Evolutionary conservation across 2,888 invertebrate species (phyloP), one percentile per base, ranked within the genome.

Genomic region (Lysandra coridon): DNA sequence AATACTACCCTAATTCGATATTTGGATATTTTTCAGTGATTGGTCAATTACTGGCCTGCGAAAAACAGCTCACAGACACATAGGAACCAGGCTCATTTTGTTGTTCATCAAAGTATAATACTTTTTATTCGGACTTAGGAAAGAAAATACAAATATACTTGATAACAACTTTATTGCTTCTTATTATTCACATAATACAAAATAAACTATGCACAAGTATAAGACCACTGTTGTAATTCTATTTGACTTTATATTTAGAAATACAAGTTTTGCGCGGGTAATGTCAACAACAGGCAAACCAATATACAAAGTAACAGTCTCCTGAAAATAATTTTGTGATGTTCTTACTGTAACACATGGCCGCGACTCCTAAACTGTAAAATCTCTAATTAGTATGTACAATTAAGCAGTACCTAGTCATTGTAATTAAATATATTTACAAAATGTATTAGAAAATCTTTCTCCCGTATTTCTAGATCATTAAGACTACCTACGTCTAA

Each of bases 151-250:
- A 44, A 40, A 60, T 62, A 84, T 86, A 85, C 89, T 92, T 88
- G 90, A 93, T 95, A 95, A 95, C 95, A 95, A 95, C 95, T 95
- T 95, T 93, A 94, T 95, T 95, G 95, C 95, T 95, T 90, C 95
- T 95, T 95, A 95, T 93, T 95, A 95, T 95, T 95, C 95, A 95
- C 95, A 95, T 95, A 95, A 95, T 95, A 95, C 95, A 96, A 96
- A 95, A 96, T 95, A 95, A 96, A 95, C 95, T 95, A 95, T 95
- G 95, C 95, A 95, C 95, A 95, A 95, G 88, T 94, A 90, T 90
- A 92, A 91, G 93, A 93, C 92, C 93, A 91, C 90, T 90, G 92
- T 88, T 88, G 88, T 89, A 88, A 86, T 87, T 88, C 88, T 88
- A 88, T 88, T 86, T 89, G 87, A 89, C 86, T 90, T 88, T 86